These are phyloP conservation scores for Turritopsis dohrnii DNA, from an alignment of 30 jellyfish, hydroid and myxozoan species.

Conservation along the genomic window DNA sequence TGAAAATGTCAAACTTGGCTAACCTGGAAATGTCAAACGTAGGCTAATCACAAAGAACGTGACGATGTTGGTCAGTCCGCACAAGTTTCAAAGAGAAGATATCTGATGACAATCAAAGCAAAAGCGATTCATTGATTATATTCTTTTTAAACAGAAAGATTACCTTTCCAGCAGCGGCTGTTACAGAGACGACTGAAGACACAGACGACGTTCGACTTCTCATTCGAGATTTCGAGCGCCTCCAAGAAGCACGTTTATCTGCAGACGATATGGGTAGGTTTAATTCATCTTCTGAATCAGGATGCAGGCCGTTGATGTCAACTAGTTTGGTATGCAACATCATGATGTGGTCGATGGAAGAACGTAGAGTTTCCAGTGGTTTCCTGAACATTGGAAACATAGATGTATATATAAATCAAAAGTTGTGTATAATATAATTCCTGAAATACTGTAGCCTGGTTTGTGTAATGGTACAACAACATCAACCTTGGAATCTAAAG, in stretches of 20 bases:
- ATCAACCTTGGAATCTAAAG: too few relatives aligned
- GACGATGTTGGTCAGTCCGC: too few relatives aligned
- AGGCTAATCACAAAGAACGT: too few relatives aligned
- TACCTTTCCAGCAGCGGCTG: constrained; percentile 33
- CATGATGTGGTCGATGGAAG: constrained; percentile 50
- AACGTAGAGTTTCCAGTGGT: constrained; percentile 38
- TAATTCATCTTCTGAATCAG: constrained; percentile 75
- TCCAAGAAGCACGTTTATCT: constrained; percentile 41
- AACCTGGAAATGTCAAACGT: too few relatives aligned
- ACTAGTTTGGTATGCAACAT: constrained; percentile 48
- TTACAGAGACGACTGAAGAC: constrained; percentile 36
- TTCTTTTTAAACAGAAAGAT: background rate
- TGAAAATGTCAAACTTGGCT: background rate
- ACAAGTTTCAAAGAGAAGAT: too few relatives aligned
- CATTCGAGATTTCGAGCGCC: constrained; percentile 43
- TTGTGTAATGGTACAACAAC: too few relatives aligned
- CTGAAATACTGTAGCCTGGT: too few relatives aligned
- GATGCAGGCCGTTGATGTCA: constrained; percentile 63
- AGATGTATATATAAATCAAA: too few relatives aligned
- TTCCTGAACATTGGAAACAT: constrained; percentile 27
- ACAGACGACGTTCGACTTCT: constrained; percentile 62
- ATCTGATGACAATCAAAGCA: too few relatives aligned
- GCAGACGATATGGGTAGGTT: constrained; percentile 39
- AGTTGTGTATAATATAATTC: too few relatives aligned
- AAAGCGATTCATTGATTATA: too few relatives aligned